Conservation (phyloP, 2,113 vertebrate genomes). For the Tetraodon nigroviridis region DNA sequence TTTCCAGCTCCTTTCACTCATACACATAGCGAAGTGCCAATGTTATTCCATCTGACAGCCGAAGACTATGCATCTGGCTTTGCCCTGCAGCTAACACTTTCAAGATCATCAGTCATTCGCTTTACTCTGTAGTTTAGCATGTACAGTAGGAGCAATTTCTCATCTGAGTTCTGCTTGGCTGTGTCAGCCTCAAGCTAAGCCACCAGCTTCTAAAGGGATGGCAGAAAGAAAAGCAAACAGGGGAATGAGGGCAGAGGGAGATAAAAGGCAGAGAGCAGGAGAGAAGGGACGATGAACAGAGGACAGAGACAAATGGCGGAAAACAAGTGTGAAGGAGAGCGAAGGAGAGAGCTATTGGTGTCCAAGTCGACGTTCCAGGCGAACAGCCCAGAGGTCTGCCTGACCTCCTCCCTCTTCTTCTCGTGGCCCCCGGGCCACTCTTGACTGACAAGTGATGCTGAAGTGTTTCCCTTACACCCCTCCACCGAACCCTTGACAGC, state of each 20-base stretch:
- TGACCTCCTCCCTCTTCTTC: constrained; percentile 27
- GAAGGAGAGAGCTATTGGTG: constrained; percentile 59
- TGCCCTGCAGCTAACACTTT: constrained; percentile 56
- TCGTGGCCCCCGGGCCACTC: constrained; percentile 14
- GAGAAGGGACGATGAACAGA: constrained; percentile 23
- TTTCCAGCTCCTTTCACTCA: constrained; percentile 33
- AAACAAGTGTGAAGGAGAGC: constrained; percentile 41
- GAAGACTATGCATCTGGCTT: constrained; percentile 46
- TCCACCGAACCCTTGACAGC: constrained; percentile 48
- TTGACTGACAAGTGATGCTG: constrained; percentile 46
- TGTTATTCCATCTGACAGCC: constrained; percentile 52
- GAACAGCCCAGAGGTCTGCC: constrained; percentile 34
- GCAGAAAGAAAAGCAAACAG: constrained; percentile 33
- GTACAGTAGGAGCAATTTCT: constrained; percentile 63
- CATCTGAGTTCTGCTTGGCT: constrained; percentile 55
- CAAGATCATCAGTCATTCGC: constrained; percentile 56
- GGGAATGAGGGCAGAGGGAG: constrained; percentile 27
- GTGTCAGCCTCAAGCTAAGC: constrained; percentile 60
- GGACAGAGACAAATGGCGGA: constrained; percentile 53
- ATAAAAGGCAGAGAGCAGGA: constrained; percentile 24
- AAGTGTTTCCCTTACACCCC: constrained; percentile 55
- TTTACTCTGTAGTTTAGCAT: constrained; percentile 59
- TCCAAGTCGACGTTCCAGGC: constrained; percentile 45
- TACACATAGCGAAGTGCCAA: constrained; percentile 34
- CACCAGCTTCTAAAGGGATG: constrained; percentile 51